These are phyloP conservation scores for Parus major DNA, from an alignment of 2,113 vertebrate species.

Conservation along the genomic window DNA sequence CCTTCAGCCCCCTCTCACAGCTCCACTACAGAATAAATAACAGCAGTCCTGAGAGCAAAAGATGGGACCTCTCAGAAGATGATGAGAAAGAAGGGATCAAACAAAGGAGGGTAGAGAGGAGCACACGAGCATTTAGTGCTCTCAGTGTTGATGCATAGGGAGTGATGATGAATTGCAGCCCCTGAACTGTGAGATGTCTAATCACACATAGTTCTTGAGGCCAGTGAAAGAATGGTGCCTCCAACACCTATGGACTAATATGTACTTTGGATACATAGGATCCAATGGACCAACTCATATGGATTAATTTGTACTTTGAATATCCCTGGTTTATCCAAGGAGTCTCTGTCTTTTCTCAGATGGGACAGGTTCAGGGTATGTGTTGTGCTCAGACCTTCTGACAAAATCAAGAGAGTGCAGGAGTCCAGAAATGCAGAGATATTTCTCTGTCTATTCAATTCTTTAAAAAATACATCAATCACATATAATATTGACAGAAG, in stretches of 20 bases:
- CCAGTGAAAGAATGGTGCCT: neutral
- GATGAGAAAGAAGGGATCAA: neutral
- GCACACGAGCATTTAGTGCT: rapidly evolving
- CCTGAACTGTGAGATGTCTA: neutral
- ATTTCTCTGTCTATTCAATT: too few relatives aligned
- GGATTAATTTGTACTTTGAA: neutral
- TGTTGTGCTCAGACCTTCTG: neutral
- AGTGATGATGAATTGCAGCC: neutral
- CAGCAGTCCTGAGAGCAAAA: neutral
- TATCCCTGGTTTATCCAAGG: neutral
- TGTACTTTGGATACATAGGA: neutral
- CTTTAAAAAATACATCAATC: too few relatives aligned
- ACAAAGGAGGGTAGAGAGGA: neutral
- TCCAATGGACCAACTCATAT: too few relatives aligned
- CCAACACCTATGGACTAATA: neutral
- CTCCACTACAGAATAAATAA: neutral
- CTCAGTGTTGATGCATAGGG: rapidly evolving
- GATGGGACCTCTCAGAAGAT: neutral
- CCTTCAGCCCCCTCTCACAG: rapidly evolving
- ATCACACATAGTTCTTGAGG: neutral
- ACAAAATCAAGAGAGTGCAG: neutral
- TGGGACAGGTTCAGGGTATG: rapidly evolving
- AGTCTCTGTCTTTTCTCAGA: neutral
- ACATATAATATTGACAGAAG: too few relatives aligned
- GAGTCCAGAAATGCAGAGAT: too few relatives aligned